phyloP scores from a whole-genome alignment of 2,797 vertebrate genomes.

The Poeciliopsis turneri region DNA sequence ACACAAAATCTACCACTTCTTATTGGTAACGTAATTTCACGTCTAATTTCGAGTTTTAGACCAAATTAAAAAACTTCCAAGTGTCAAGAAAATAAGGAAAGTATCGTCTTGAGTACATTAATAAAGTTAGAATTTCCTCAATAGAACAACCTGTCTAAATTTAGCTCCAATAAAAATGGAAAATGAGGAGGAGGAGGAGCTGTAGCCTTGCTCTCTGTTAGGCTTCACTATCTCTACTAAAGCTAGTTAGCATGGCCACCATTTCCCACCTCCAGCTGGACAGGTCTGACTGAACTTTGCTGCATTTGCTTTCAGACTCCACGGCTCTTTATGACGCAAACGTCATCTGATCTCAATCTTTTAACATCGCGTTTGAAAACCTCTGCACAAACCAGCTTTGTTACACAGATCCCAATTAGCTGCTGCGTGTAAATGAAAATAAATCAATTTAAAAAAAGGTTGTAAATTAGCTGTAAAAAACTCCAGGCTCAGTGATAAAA shows the following conservation, averaged over 20 bases:
- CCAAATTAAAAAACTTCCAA: background rate
- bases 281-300: background rate
- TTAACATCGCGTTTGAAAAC: background rate
- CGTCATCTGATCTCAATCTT: background rate
- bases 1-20: background rate
- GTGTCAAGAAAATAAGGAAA: background rate
- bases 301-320: background rate
- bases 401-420: background rate
- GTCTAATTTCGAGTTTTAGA: background rate
- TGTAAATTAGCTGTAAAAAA: slow-evolving; percentile 26
- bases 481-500: slow-evolving; percentile 6
- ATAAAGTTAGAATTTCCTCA: background rate
- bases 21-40: background rate
- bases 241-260: no score
- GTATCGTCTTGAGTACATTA: background rate
- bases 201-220: no score
- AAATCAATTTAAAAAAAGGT: background rate
- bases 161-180: background rate
- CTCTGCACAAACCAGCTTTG: background rate
- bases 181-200: background rate
- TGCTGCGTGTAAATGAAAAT: background rate
- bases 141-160: background rate
- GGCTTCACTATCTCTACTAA: no score
- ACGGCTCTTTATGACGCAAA: background rate
- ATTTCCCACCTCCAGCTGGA: no score